These are phyloP conservation scores for Semicossyphus pulcher DNA, from an alignment of 2,113 vertebrate species.

Conservation along the genomic window DNA sequence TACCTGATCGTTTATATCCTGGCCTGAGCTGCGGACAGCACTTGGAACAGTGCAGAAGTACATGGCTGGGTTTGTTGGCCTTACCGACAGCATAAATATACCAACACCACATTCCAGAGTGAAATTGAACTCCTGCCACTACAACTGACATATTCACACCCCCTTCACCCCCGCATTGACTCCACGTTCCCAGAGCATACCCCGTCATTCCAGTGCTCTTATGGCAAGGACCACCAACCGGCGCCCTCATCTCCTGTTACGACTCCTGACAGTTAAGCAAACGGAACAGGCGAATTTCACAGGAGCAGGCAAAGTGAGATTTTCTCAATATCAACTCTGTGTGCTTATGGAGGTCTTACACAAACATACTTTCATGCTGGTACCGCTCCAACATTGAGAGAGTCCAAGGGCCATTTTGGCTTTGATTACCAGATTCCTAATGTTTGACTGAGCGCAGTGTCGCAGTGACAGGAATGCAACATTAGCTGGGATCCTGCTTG, in stretches of 20 bases:
- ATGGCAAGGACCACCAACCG: conserved; percentile 62
- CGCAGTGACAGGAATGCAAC: conserved; percentile 29
- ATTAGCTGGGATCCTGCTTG: not conserved
- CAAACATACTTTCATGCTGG: conserved; percentile 48
- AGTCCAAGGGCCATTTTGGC: conserved; percentile 14
- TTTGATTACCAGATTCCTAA: conserved; percentile 17
- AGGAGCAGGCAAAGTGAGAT: conserved; percentile 23
- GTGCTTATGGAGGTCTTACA: conserved; percentile 54
- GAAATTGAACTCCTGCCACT: conserved; percentile 54
- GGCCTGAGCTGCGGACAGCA: conserved; percentile 33
- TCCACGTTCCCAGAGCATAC: conserved; percentile 47
- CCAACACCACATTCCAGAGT: conserved; percentile 60
- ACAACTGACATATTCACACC: conserved; percentile 40
- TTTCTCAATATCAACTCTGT: conserved; percentile 57
- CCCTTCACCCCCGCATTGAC: conserved; percentile 21
- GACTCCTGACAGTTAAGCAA: conserved; percentile 54
- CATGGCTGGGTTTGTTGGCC: conserved; percentile 26
- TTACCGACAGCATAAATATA: conserved; percentile 66
- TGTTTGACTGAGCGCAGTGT: conserved; percentile 40
- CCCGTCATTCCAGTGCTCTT: conserved; percentile 28
- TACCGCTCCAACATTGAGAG: conserved; percentile 6
- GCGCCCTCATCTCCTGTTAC: conserved; percentile 50
- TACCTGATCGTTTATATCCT: conserved; percentile 6
- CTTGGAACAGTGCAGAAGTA: conserved; percentile 24
- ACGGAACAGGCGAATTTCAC: conserved; percentile 26